Evolutionary conservation across 2,113 vertebrate genomes (phyloP), one percentile per base, ranked within the genome.

Genomic region (Perca schrenkii): DNA sequence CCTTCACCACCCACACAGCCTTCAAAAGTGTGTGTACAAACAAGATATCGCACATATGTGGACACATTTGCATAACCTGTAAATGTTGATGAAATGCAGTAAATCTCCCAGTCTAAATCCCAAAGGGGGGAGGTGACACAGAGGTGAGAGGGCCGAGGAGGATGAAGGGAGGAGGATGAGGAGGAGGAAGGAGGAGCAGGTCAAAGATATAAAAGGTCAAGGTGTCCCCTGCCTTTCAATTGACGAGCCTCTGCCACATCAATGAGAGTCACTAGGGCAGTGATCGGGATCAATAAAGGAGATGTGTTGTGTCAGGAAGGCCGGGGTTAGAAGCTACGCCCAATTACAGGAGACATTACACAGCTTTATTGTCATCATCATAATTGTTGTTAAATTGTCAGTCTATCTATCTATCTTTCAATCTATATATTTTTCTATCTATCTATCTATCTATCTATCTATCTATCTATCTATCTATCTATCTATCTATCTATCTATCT

Each of bases 161-260:
- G 80, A 71, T 77, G 85, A 84, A 77, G 74, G 80, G 22, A 72
- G 50, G 61, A 79, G 72, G 83, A 64, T 80, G 68, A 74, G 28
- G 74, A 89, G 62, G 82, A 74, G 49, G 67, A 82, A 46, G 66
- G 63, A 67, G 77, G 60, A 80, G n/a, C n/a, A 14, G 85, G 90
- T 89, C 83, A 89, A 78, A 89, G 68, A 91, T 87, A 63, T 73
- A 81, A 94, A 94, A 95, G 94, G 95, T 93, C 93, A 95, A 93
- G 86, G 86, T 89, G 82, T 90, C 88, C 66, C 47, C 70, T 91
- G 88, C 87, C 89, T 95, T 93, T 93, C 80, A 94, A 91, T 94
- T 84, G 89, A 17, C 40, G 50, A 85, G 68, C 80, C 80, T 84
- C 78, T 77, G 69, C 62, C 83, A 36, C 89, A 80, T 92, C 78